Evolutionary conservation across 2,888 invertebrate genomes (phyloP).

Genomic region (Theristus sp.): DNA sequence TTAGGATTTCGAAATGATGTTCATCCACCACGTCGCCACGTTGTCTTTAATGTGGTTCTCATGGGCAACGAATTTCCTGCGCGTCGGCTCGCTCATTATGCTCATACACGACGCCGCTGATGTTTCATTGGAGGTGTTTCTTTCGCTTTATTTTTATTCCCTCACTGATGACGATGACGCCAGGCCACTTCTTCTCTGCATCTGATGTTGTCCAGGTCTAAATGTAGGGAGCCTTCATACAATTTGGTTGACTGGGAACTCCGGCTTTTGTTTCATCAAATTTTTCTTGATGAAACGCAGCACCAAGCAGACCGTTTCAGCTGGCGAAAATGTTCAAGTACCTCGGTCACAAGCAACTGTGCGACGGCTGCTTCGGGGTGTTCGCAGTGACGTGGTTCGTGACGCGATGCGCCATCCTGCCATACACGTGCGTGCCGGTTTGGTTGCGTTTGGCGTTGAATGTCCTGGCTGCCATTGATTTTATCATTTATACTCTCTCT

Average conservation of each 20-base stretch:
- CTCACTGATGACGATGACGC: too few relatives aligned
- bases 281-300: too few relatives aligned
- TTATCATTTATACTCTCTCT: background rate
- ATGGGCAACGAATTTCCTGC: constrained; percentile 75
- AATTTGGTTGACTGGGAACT: constrained; percentile 13
- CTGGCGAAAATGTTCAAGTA: constrained; percentile 1
- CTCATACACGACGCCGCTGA: constrained; percentile 33
- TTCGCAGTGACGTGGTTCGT: background rate
- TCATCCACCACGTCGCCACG: constrained; percentile 86
- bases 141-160: too few relatives aligned
- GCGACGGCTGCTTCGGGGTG: background rate
- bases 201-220: too few relatives aligned
- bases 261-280: too few relatives aligned
- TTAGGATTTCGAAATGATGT: constrained; percentile 82
- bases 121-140: constrained; percentile 24
- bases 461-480: background rate
- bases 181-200: too few relatives aligned
- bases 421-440: background rate
- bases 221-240: too few relatives aligned
- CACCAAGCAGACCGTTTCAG: too few relatives aligned
- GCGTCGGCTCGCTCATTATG: constrained; percentile 60
- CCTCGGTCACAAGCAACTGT: background rate
- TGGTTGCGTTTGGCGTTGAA: too few relatives aligned
- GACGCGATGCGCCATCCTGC: background rate
- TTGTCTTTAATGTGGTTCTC: constrained; percentile 68